These are phyloP conservation scores for Diadegma fenestrale DNA, from an alignment of 2,888 invertebrate species.

Conservation along the genomic window DNA sequence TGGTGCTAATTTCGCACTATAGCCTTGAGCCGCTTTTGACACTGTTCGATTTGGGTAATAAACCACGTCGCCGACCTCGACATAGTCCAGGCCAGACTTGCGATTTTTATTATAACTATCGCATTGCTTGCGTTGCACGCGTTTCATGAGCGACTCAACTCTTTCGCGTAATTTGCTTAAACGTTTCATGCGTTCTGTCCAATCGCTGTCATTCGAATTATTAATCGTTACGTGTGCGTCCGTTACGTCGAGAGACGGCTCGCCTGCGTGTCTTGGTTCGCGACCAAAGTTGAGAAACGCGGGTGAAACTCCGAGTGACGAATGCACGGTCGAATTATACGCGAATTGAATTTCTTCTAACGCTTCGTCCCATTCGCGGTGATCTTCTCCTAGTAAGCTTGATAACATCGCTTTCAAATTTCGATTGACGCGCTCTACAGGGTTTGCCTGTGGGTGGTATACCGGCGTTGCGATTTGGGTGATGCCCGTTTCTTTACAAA, in stretches of 20 bases:
- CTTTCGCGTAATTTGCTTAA: too few relatives aligned
- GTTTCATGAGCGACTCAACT: neutral
- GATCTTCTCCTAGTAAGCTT: slow-evolving; percentile 25
- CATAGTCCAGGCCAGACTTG: too few relatives aligned
- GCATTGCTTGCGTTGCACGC: slow-evolving; percentile 4
- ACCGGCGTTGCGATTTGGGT: slow-evolving; percentile 22
- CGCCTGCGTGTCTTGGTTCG: slow-evolving; percentile 1
- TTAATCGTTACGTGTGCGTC: too few relatives aligned
- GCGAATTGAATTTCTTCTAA: slow-evolving; percentile 44
- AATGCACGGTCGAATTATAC: slow-evolving; percentile 34
- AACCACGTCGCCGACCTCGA: slow-evolving; percentile 21
- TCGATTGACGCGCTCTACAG: slow-evolving; percentile 23
- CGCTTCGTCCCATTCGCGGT: slow-evolving; percentile 28
- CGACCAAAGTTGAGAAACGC: slow-evolving; percentile 14
- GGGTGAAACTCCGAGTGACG: slow-evolving; percentile 28
- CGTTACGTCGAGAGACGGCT: neutral
- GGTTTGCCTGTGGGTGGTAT: slow-evolving; percentile 31
- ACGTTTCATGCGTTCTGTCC: neutral
- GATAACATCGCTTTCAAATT: slow-evolving; percentile 33
- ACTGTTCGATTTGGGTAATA: slow-evolving; percentile 16
- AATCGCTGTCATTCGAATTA: too few relatives aligned
- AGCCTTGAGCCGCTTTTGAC: slow-evolving; percentile 24
- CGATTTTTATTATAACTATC: slow-evolving; percentile 16
- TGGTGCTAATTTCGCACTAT: too few relatives aligned
- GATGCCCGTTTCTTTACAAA: neutral